Percentiles rank a stretch among this genome's conserved stretches.
Conservation (phyloP, 2,113 vertebrate genomes). For the Thymallus thymallus region DNA sequence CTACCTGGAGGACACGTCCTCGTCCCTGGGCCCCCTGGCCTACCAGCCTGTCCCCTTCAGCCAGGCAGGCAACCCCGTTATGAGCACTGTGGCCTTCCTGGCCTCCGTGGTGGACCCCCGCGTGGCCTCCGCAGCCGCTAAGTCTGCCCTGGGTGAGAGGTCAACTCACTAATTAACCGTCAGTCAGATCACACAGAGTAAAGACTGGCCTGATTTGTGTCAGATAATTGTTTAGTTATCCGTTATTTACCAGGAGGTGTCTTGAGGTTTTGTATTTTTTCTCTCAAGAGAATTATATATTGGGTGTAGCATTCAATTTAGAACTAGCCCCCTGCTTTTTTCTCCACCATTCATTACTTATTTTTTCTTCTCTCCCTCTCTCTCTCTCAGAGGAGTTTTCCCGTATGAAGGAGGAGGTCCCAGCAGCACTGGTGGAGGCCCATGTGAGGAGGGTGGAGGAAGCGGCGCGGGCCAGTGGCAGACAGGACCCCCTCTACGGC, state of each 20-base stretch:
- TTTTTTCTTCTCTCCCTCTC: background rate
- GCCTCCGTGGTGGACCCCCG: slow-evolving; percentile 94
- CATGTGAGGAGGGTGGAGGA: slow-evolving; percentile 96
- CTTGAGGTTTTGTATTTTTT: background rate
- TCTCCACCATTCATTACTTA: background rate
- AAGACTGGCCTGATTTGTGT: no score
- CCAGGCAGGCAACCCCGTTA: slow-evolving; percentile 93
- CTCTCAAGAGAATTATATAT: background rate
- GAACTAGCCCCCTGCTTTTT: background rate
- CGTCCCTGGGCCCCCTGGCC: slow-evolving; percentile 86
- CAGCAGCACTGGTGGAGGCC: slow-evolving; percentile 93
- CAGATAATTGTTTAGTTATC: no score
- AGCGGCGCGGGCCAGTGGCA: slow-evolving; percentile 89
- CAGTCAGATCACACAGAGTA: slow-evolving; percentile 72
- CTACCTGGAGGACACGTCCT: slow-evolving; percentile 87
- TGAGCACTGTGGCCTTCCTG: slow-evolving; percentile 95
- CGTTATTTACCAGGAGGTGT: no score
- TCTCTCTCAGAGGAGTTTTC: slow-evolving; percentile 89
- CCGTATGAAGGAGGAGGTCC: slow-evolving; percentile 98
- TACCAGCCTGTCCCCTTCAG: slow-evolving; percentile 94
- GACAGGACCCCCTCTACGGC: slow-evolving; percentile 90
- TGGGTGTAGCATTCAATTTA: background rate
- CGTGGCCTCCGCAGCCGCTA: slow-evolving; percentile 91
- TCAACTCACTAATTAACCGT: background rate
- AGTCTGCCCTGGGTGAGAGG: slow-evolving; percentile 87